A percentile compares a stretch with the other conserved stretches of the same genome.
Evolutionary conservation across 2,797 vertebrate genomes (phyloP).

Genomic region (Siniperca obscura): DNA sequence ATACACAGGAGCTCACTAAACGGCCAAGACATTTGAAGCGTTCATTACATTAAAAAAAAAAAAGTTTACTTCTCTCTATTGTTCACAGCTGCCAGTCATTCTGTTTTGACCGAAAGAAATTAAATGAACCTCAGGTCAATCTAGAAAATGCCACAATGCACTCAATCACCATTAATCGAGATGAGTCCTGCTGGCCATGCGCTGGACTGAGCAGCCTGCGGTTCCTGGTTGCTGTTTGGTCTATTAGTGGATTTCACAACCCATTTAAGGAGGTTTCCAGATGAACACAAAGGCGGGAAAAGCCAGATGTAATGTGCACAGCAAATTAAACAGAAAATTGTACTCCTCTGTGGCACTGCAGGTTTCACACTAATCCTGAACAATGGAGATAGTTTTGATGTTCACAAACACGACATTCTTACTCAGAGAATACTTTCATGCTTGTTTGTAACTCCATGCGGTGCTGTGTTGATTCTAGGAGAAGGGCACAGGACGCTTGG

Average conservation of each 20-base stretch:
- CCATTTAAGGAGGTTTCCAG: slow-evolving; percentile 64
- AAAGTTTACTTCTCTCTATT: slow-evolving; percentile 34
- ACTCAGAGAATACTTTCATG: slow-evolving; percentile 41
- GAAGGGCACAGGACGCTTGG: slow-evolving; percentile 61
- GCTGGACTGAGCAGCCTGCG: slow-evolving; percentile 23
- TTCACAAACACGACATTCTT: slow-evolving; percentile 46
- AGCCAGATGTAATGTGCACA: slow-evolving; percentile 49
- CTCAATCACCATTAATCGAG: slow-evolving; percentile 51
- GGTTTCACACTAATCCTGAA: slow-evolving; percentile 50
- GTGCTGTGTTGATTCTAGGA: slow-evolving; percentile 35
- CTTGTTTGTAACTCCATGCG: slow-evolving; percentile 46
- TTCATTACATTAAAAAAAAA: slow-evolving; percentile 46
- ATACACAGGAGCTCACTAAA: slow-evolving; percentile 21
- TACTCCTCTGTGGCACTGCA: slow-evolving; percentile 13
- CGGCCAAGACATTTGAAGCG: slow-evolving; percentile 22
- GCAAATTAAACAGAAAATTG: slow-evolving; percentile 53
- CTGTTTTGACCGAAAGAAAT: slow-evolving; percentile 61
- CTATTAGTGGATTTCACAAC: slow-evolving; percentile 68
- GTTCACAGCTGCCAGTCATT: slow-evolving; percentile 52
- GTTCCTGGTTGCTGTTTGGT: slow-evolving; percentile 38
- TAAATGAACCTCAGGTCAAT: slow-evolving; percentile 68
- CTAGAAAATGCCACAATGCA: slow-evolving; percentile 53
- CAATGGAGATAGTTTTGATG: slow-evolving; percentile 55
- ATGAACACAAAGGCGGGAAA: slow-evolving; percentile 54
- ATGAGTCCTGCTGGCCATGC: slow-evolving; percentile 33